Evolutionary conservation across 2,797 vertebrate species (phyloP), one percentile per base, ranked within the genome.

Genomic region (Tenualosa thibaudeaui): DNA sequence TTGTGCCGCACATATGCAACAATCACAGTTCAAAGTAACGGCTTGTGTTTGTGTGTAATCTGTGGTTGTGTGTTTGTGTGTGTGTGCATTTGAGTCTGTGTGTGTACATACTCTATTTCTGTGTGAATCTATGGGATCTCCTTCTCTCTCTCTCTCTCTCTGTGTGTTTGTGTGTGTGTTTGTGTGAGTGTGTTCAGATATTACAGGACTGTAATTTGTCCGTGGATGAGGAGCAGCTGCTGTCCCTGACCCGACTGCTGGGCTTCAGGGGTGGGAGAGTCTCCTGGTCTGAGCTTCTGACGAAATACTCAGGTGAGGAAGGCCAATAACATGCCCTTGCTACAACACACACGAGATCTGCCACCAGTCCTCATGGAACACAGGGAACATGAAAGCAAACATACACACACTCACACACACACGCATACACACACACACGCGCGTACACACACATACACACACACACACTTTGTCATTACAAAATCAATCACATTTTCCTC

Each of bases 141-240:
- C 6, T 15, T 71, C 31, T 37, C 65, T 37, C 65, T 37, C 1
- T 65, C n/a, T 65, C 1, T 37, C 65, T 37, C 1, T 65, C n/a
- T 65, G 0, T 37, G 62, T 68, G 62, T 37, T 9, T 68, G 62
- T 19, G 15, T 75, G 68, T n/a, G 65, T 71, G 49, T 49, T 50
- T 84, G 37, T 68, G 17, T 31, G 8, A 19, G 10, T 75, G 87
- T 58, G 71, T 0, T 12, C 83, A 94, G 93, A 85, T 93, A 9
- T 89, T 94, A 40, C 89, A 93, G 84, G 92, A 92, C 87, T 88
- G 87, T 7, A 89, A 88, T 17, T 89, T 94, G 88, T 84, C 90
- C 17, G 43, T 94, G 89, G 90, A 92, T 3, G 88, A 94, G 0
- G 56, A 85, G 0, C 91, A 91, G 81, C 94, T 92, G n/a, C 62